A percentile compares a stretch with the other conserved stretches of the same genome.
Conservation (phyloP, 23 tunicate genomes). For the Trididemnum miniatum region DNA sequence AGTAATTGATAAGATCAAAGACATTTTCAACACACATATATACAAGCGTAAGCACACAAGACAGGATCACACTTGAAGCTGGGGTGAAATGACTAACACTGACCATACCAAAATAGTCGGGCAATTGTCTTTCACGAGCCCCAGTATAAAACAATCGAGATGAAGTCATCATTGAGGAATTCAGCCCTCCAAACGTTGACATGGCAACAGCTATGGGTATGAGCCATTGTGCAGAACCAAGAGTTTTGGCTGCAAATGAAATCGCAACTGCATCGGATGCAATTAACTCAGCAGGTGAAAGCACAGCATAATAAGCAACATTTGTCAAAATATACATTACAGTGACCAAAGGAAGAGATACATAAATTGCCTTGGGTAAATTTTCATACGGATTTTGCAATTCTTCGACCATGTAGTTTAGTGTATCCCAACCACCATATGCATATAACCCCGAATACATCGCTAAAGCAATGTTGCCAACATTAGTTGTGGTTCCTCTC, state of each 20-base stretch:
- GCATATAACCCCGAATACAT: slow-evolving; percentile 89
- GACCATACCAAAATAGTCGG: slow-evolving; percentile 90
- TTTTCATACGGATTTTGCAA: slow-evolving; percentile 84
- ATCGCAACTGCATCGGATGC: slow-evolving; percentile 88
- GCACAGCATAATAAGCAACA: slow-evolving; percentile 87
- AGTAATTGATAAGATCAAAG: slow-evolving; percentile 90
- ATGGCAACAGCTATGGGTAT: slow-evolving; percentile 92
- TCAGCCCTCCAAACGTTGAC: slow-evolving; percentile 94
- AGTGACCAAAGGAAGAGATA: slow-evolving; percentile 84
- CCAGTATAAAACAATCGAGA: slow-evolving; percentile 88
- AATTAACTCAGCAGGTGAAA: slow-evolving; percentile 70
- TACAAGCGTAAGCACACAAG: slow-evolving; percentile 69
- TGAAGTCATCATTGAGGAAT: slow-evolving; percentile 94
- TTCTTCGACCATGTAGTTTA: slow-evolving; percentile 95
- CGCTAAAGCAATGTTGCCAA: slow-evolving; percentile 77
- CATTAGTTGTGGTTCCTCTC: slow-evolving; percentile 61
- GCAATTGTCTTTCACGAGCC: slow-evolving; percentile 94
- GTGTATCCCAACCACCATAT: slow-evolving; percentile 98
- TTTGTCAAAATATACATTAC: slow-evolving; percentile 79
- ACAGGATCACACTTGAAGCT: slow-evolving; percentile 77
- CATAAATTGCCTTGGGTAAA: slow-evolving; percentile 75
- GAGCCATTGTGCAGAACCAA: slow-evolving; percentile 65
- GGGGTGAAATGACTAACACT: slow-evolving; percentile 75
- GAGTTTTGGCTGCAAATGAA: slow-evolving; percentile 71
- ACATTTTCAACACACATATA: slow-evolving; percentile 86